Evolutionary conservation across 1,140 invertebrate species (phyloP), one percentile per base, ranked within the genome.

Genomic region (Physella acuta): DNA sequence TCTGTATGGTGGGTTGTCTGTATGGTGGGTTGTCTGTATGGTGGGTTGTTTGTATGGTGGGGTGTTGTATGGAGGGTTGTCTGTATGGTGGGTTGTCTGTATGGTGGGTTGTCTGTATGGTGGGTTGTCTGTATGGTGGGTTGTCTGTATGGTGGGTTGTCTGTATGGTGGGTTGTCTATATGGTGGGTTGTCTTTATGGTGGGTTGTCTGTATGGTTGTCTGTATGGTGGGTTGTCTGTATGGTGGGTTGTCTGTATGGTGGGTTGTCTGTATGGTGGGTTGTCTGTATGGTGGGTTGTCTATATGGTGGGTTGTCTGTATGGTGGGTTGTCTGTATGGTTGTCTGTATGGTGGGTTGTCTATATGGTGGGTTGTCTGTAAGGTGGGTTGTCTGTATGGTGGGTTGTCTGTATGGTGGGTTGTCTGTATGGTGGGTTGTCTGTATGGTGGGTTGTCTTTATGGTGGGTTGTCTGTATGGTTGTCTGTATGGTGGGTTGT

Each of bases 191-290:
- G 62, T 51, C n/a, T 66, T 24, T 55, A 3, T 53, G 64, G n/a
- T 28, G 33, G 51, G 33, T 16, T 66, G 64, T 53, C n/a, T 67
- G 31, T 58, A 24, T 55, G 65, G 44, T 20, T 67, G 65, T 67
- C 24, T 39, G 53, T 58, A 53, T 37, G 53, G 37, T n/a, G 14
- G 65, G 36, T 20, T 39, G 36, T 67, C 51, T 53, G 65, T 58
- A 34, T 58, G 31, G 55, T 52, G n/a, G 53, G 36, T 17, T 55
- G 52, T 56, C 16, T 56, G 52, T 66, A 20, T 56, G 51, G 53
- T n/a, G 33, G 52, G 33, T 14, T 56, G 62, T 51, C 3, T 55
- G 64, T 66, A 49, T 66, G 49, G 31, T 60, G 58, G 33, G 3
- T 55, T 8, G 31, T 68, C 65, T 58, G 16, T 56, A n/a, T 56